phyloP scores from a whole-genome alignment of 2,888 invertebrate genomes.

The Drepanosiphum platanoidis region DNA sequence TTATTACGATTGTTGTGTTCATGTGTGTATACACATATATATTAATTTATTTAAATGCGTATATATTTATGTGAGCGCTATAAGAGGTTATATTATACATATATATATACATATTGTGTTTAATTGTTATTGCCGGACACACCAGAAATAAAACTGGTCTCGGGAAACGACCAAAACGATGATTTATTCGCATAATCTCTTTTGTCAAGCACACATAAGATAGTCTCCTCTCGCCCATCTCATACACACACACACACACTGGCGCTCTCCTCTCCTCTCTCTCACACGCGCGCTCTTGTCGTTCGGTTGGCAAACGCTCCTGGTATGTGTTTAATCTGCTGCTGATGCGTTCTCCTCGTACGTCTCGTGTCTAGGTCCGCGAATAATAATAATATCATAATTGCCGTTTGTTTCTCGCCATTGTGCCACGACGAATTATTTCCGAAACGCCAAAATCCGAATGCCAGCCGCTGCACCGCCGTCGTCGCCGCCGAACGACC shows the following conservation, averaged over 20 bases:
- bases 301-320: constrained; percentile 13
- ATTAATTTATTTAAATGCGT: constrained; percentile 43
- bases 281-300: background rate
- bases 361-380: background rate
- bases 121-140: constrained; percentile 57
- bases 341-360: background rate
- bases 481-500: background rate
- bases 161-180: constrained; percentile 53
- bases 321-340: constrained; percentile 36
- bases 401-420: constrained; percentile 22
- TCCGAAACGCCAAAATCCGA: background rate
- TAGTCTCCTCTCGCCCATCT: background rate
- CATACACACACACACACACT: background rate
- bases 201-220: constrained; percentile 35
- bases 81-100: constrained; percentile 17
- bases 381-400: constrained; percentile 29
- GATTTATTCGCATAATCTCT: constrained; percentile 57
- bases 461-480: background rate
- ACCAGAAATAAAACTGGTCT: constrained; percentile 51
- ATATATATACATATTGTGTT: constrained; percentile 14
- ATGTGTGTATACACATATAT: constrained; percentile 14
- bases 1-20: constrained; percentile 53
- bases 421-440: background rate
- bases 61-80: background rate
- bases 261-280: background rate